phyloP scores from a whole-genome alignment of 1,140 invertebrate species.

The Drosophila orena region DNA sequence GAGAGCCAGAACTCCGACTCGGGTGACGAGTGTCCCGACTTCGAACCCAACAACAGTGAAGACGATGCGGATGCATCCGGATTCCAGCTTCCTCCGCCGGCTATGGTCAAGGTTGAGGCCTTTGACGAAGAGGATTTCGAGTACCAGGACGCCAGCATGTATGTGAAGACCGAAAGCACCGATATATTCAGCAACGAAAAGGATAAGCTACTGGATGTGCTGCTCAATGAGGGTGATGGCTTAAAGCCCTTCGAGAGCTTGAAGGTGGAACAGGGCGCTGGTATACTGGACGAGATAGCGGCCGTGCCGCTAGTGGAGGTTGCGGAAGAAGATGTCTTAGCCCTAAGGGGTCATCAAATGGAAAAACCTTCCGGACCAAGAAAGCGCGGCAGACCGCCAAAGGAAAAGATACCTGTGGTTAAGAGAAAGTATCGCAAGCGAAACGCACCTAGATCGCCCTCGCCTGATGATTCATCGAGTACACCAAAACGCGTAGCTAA shows the following conservation, averaged over 20 bases:
- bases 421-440: slow-evolving; percentile 72
- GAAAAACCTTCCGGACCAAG: slow-evolving; percentile 9
- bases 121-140: slow-evolving; percentile 66
- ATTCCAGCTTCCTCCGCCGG: slow-evolving; percentile 62
- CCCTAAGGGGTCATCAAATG: slow-evolving; percentile 34
- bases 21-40: slow-evolving; percentile 74
- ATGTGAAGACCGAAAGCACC: slow-evolving; percentile 65
- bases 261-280: slow-evolving; percentile 67
- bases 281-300: slow-evolving; percentile 73
- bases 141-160: slow-evolving; percentile 69
- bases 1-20: slow-evolving; percentile 65
- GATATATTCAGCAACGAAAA: slow-evolving; percentile 77
- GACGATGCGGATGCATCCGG: slow-evolving; percentile 49
- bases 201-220: slow-evolving; percentile 68
- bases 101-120: slow-evolving; percentile 64
- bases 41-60: slow-evolving; percentile 67
- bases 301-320: slow-evolving; percentile 64
- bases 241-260: slow-evolving; percentile 64
- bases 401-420: slow-evolving; percentile 27
- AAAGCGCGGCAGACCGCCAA: slow-evolving; percentile 28
- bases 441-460: slow-evolving; percentile 17
- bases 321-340: slow-evolving; percentile 71
- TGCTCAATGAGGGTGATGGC: slow-evolving; percentile 65
- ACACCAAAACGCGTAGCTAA: slow-evolving; percentile 67
- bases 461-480: slow-evolving; percentile 14